Conservation (phyloP, 2,888 invertebrate species). For the Heliconius sara region DNA sequence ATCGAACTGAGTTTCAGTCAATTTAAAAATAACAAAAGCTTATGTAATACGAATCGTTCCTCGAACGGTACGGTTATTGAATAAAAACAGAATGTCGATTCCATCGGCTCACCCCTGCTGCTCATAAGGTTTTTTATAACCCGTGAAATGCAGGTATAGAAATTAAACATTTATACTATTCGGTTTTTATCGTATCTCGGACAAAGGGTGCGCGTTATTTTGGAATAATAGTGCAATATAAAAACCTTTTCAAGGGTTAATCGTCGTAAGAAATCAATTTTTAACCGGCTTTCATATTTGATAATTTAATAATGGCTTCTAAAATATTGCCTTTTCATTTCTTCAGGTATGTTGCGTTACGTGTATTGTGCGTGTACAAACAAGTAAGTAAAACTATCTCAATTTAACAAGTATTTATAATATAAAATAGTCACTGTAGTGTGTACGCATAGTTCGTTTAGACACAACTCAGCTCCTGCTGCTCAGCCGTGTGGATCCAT, state of each 20-base stretch:
- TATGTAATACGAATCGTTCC: constrained; percentile 64
- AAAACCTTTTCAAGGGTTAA: constrained; percentile 32
- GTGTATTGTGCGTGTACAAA: not conserved
- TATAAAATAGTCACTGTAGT: constrained; percentile 3
- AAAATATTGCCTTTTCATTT: constrained; percentile 9
- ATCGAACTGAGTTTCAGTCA: constrained; percentile 62
- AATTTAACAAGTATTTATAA: not conserved
- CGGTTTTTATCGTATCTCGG: constrained; percentile 45
- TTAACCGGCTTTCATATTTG: constrained; percentile 13
- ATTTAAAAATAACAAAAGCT: constrained; percentile 73
- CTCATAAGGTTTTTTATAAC: constrained; percentile 69
- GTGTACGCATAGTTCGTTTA: constrained; percentile 10
- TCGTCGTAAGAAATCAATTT: constrained; percentile 28
- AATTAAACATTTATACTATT: constrained; percentile 56
- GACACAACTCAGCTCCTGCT: constrained; percentile 12
- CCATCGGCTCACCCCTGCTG: constrained; percentile 61
- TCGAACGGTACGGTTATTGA: constrained; percentile 68
- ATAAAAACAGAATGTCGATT: constrained; percentile 71
- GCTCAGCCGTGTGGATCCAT: constrained; percentile 28
- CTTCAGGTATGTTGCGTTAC: constrained; percentile 6
- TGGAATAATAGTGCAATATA: constrained; percentile 40
- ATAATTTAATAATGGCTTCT: constrained; percentile 8
- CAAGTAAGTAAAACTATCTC: not conserved
- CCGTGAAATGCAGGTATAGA: constrained; percentile 71
- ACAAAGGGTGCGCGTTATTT: constrained; percentile 40